phyloP scores from a whole-genome alignment of 35 echinoderm and acorn worm genomes.

The Heliocidaris erythrogramma region DNA sequence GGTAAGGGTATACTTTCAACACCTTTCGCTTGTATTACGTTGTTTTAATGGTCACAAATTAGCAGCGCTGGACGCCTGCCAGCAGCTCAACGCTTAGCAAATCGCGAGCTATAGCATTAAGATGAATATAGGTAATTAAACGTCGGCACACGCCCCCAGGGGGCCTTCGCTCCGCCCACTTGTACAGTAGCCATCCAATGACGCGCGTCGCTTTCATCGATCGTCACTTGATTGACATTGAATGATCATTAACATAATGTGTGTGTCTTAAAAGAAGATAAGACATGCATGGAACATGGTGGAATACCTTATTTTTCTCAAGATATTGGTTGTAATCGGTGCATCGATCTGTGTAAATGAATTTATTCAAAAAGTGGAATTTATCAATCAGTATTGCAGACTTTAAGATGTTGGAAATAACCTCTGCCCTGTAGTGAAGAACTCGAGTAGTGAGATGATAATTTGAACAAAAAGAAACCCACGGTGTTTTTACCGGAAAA shows the following conservation, averaged over 20 bases:
- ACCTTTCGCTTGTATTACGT: background rate
- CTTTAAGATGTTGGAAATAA: background rate
- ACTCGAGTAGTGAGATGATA: background rate
- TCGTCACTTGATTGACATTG: background rate
- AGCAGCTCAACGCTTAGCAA: background rate
- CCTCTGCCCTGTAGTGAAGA: background rate
- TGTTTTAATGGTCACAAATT: background rate
- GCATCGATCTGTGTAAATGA: background rate
- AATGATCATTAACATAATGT: background rate
- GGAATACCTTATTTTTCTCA: background rate
- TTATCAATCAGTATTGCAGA: background rate
- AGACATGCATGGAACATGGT: background rate
- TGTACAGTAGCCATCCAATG: background rate
- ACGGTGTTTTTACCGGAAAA: conserved; percentile 59
- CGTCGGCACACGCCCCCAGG: background rate
- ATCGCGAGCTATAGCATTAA: background rate
- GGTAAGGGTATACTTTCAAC: background rate
- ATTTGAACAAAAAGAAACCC: conserved; percentile 37
- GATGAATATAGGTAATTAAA: background rate
- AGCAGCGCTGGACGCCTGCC: background rate
- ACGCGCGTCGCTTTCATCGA: background rate
- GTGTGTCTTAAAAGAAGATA: background rate
- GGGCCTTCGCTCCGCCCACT: conserved; percentile 21
- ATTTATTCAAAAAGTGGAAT: background rate
- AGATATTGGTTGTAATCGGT: background rate